Base-by-base conservation (phyloP, 2,888 invertebrate species). In the Chaetogeoica ovagalla region DNA sequence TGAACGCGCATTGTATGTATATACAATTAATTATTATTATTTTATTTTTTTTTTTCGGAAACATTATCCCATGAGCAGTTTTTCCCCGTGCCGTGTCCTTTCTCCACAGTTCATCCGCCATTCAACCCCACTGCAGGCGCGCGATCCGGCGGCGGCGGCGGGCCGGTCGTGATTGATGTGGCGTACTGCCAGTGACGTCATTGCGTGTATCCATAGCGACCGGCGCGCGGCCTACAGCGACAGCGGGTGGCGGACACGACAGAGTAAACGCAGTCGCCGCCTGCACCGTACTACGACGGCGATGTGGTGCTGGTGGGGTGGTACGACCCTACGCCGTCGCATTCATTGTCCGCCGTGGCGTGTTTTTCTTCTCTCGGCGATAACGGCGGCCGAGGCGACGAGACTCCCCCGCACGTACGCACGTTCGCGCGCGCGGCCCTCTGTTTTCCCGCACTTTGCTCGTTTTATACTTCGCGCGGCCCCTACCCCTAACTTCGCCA, bases 201-300 rank as follows among this genome's bases (percentile, higher is more conserved):
- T 79, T 79, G 79, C 70, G 63, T 71, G 79, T 79, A 79, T 79
- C 79, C 63, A 79, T 79, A 63, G 70, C 39, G 55, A 79, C 79
- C 69, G n/a, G 17, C 30, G 57, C 30, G 57, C 43, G 8, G 43
- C 43, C 8, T 9, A 9, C 8, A 1, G 43, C 43, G 43, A 43
- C 43, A 3, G 43, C 43, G 43, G 43, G 9, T 7, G 8, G 57
- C 0, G 39, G 70, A 13, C 37, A 30, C 11, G 57, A 52, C 13
- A 23, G 70, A n/a, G 70, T 70, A 57, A 70, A 57, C 37, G 70
- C 17, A 73, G 48, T 62, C 62, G 71, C 48, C 71, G 23, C 17
- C 48, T n/a, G 7, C 23, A 21, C 21, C 60, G 11, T 23, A 30
- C 30, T 30, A 30, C 30, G 30, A 4, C 4, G 30, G 30, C 4